phyloP scores from a whole-genome alignment of 2,888 invertebrate genomes.

The Cheilosia variabilis region DNA sequence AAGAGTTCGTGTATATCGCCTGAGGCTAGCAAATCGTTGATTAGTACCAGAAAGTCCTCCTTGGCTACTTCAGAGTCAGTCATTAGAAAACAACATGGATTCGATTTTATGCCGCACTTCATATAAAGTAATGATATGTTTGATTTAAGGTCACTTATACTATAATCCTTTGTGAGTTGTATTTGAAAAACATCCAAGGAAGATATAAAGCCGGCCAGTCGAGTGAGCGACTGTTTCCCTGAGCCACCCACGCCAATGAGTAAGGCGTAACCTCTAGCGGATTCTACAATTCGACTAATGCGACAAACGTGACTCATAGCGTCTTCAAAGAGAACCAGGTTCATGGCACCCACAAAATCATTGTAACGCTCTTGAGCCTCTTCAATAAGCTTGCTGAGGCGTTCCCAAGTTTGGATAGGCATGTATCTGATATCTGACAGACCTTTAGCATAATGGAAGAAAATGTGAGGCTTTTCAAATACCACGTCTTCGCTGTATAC shows the following conservation, averaged over 20 bases:
- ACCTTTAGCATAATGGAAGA: conserved; percentile 96
- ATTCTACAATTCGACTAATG: conserved; percentile 96
- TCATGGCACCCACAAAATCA: conserved; percentile 95
- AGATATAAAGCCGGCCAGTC: conserved; percentile 95
- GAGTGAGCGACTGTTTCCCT: conserved; percentile 95
- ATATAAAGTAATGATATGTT: conserved; percentile 91
- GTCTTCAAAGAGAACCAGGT: conserved; percentile 96
- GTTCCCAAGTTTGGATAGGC: conserved; percentile 89
- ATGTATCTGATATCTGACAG: conserved; percentile 96
- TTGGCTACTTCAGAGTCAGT: conserved; percentile 96
- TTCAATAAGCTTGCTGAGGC: conserved; percentile 88
- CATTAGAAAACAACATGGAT: conserved; percentile 94
- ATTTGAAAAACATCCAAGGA: conserved; percentile 96
- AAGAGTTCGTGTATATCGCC: conserved; percentile 97
- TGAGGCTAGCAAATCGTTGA: conserved; percentile 96
- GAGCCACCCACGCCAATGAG: conserved; percentile 97
- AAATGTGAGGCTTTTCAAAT: conserved; percentile 91
- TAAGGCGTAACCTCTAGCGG: conserved; percentile 95
- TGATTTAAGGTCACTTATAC: conserved; percentile 90
- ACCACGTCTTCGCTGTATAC: conserved; percentile 89
- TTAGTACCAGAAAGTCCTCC: conserved; percentile 94
- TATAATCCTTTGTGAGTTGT: conserved; percentile 94
- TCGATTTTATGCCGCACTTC: conserved; percentile 93
- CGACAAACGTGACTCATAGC: conserved; percentile 96
- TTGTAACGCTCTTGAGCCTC: conserved; percentile 94